A percentile compares a stretch with the other conserved stretches of the same genome.
These are phyloP conservation scores for Zaprionus capensis DNA, from an alignment of 1,140 invertebrate species.

Conservation along the genomic window DNA sequence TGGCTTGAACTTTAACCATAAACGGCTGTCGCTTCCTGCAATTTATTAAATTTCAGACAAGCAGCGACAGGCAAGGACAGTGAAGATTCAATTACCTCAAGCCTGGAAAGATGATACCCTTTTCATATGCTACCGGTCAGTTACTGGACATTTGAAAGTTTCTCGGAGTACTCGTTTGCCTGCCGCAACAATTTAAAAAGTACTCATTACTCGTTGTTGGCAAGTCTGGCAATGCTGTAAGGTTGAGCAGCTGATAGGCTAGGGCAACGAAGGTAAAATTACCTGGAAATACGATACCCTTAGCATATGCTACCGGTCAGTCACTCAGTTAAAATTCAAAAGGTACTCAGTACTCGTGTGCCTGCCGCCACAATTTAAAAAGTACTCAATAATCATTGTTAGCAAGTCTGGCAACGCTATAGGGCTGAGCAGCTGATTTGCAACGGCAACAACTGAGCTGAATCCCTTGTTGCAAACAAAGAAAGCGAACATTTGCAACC, in stretches of 20 bases:
- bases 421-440: slow-evolving; percentile 2
- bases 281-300: too few species aligned
- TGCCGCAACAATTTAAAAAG: slow-evolving; percentile 23
- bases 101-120: slow-evolving; percentile 35
- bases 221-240: slow-evolving; percentile 22
- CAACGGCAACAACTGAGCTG: slow-evolving; percentile 19
- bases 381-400: slow-evolving; percentile 4
- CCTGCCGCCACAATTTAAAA: slow-evolving; percentile 21
- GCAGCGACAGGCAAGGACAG: slow-evolving; percentile 55
- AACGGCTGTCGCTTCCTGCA: slow-evolving; percentile 60
- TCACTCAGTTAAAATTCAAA: slow-evolving; percentile 2
- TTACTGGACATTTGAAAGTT: background rate
- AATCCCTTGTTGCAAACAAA: slow-evolving; percentile 31
- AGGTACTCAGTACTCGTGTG: background rate
- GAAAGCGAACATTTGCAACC: slow-evolving; percentile 1
- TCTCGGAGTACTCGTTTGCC: background rate
- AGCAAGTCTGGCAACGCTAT: slow-evolving; percentile 21
- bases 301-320: background rate
- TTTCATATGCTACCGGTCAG: slow-evolving; percentile 2
- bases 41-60: slow-evolving; percentile 67
- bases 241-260: background rate
- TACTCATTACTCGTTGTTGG: background rate
- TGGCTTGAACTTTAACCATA: slow-evolving; percentile 66
- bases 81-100: slow-evolving; percentile 60
- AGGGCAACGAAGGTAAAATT: too few species aligned